phyloP scores from a whole-genome alignment of 2,113 vertebrate genomes.

The Takifugu flavidus region DNA sequence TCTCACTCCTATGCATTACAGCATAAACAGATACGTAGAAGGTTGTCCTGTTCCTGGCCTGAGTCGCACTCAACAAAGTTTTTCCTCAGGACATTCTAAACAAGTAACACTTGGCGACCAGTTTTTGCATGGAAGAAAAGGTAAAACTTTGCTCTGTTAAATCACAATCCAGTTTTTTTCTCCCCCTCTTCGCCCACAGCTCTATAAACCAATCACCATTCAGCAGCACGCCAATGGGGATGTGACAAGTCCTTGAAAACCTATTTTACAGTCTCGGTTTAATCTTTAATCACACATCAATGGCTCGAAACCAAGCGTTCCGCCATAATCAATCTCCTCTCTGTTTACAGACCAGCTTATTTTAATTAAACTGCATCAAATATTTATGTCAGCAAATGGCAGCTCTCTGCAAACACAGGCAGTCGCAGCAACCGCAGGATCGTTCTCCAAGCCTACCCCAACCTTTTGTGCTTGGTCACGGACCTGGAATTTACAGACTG shows the following conservation, averaged over 20 bases:
- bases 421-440: not conserved
- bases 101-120: no score
- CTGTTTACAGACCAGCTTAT: not conserved
- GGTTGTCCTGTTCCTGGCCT: constrained; percentile 2
- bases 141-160: no score
- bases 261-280: no score
- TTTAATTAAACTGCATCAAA: not conserved
- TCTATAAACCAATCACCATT: no score
- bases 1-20: constrained; percentile 8
- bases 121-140: no score
- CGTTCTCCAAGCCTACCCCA: not conserved
- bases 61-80: not conserved
- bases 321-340: not conserved
- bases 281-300: no score
- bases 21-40: not conserved
- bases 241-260: no score
- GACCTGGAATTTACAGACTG: not conserved
- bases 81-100: not conserved
- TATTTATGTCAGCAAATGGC: constrained; percentile 3
- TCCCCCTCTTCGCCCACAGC: no score
- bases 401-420: constrained; percentile 7
- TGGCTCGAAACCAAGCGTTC: no score
- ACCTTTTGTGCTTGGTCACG: not conserved
- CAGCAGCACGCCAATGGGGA: no score
- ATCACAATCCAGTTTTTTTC: no score